Evolutionary conservation across 2,797 vertebrate species (phyloP).

Genomic region (Pseudopleuronectes americanus): DNA sequence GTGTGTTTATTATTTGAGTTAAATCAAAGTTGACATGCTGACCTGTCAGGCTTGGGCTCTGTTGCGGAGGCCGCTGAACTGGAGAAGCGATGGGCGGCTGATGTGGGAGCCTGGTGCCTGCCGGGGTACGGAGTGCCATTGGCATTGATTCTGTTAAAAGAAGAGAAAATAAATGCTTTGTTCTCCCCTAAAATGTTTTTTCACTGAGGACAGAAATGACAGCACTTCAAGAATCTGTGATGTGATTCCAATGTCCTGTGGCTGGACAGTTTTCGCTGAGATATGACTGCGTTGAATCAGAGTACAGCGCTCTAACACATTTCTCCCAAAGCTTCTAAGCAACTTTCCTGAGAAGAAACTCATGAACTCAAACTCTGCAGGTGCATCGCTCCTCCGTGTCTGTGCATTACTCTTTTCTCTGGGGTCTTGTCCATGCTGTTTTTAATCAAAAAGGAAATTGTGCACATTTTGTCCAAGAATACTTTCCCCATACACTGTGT

Average conservation of each 20-base stretch:
- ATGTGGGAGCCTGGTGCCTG: slow-evolving; percentile 76
- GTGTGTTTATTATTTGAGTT: slow-evolving; percentile 13
- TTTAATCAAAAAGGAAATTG: slow-evolving; percentile 6
- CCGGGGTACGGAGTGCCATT: slow-evolving; percentile 81
- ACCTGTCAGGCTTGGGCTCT: slow-evolving; percentile 90
- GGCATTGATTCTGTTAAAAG: slow-evolving; percentile 81
- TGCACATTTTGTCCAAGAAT: slow-evolving; percentile 4
- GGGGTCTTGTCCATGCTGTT: no score
- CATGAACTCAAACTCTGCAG: slow-evolving; percentile 15
- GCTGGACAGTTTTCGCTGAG: slow-evolving; percentile 26
- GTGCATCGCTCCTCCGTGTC: slow-evolving; percentile 16
- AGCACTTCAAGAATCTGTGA: slow-evolving; percentile 25
- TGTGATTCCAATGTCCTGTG: slow-evolving; percentile 16
- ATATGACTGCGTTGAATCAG: slow-evolving; percentile 16
- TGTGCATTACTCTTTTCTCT: slow-evolving; percentile 2
- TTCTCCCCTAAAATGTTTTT: slow-evolving; percentile 19
- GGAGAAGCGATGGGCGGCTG: slow-evolving; percentile 76
- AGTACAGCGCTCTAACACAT: slow-evolving; percentile 5
- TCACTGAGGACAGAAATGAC: slow-evolving; percentile 7
- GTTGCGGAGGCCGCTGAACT: slow-evolving; percentile 74
- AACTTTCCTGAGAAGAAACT: slow-evolving; percentile 29
- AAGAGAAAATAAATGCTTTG: slow-evolving; percentile 30
- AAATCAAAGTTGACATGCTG: slow-evolving; percentile 35
- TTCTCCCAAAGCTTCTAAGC: not conserved
- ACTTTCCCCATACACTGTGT: not conserved